Evolutionary conservation across 1,140 invertebrate genomes (phyloP).

Genomic region (Reticulitermes speratus): DNA sequence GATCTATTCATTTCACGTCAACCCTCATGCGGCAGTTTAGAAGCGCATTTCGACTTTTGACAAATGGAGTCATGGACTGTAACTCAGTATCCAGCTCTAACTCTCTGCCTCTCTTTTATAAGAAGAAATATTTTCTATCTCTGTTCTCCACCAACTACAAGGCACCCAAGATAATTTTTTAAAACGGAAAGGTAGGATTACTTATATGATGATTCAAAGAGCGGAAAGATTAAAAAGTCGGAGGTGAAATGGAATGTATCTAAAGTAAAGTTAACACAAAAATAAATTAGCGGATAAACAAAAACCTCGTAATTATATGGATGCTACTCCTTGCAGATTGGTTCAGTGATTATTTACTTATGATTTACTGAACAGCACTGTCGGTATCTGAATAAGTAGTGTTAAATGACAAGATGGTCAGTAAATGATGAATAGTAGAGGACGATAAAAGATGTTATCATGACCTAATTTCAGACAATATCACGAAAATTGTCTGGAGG

Average conservation of each 20-base stretch:
- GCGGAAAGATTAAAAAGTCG: background rate
- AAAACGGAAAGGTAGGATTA: background rate
- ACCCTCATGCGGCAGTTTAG: constrained; percentile 10
- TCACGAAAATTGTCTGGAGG: no score
- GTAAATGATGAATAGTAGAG: no score
- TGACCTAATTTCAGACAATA: no score
- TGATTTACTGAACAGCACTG: no score
- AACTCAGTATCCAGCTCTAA: background rate
- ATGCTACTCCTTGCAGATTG: no score
- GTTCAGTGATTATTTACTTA: no score
- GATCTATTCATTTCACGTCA: constrained; percentile 26
- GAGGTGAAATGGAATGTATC: background rate
- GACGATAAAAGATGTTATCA: no score
- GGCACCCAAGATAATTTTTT: background rate
- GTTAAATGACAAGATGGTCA: no score
- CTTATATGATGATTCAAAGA: background rate
- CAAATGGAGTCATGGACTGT: constrained; percentile 29
- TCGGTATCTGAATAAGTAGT: no score
- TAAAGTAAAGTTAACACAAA: no score
- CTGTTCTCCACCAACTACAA: background rate
- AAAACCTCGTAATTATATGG: no score
- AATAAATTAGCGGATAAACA: no score
- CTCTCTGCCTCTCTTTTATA: constrained; percentile 13
- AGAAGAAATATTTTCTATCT: background rate
- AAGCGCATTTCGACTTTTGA: constrained; percentile 36